Conservation (phyloP, 1,140 invertebrate genomes). For the Sinonovacula constricta region DNA sequence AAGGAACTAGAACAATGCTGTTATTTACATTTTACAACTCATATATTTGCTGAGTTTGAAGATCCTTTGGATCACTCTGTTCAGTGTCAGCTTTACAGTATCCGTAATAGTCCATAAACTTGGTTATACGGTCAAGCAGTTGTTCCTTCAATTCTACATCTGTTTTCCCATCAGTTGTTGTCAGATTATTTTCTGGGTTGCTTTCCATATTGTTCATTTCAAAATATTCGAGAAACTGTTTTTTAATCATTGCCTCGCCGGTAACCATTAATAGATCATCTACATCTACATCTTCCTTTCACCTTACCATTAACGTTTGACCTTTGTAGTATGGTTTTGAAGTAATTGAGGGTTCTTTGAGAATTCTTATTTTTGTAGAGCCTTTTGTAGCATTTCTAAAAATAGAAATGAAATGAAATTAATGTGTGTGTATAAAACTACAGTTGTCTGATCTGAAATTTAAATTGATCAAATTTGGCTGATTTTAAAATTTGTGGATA, state of each 20-base stretch:
- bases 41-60: no score
- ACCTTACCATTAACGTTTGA: slow-evolving; percentile 21
- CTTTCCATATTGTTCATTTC: slow-evolving; percentile 4
- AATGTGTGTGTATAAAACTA: no score
- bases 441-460: no score
- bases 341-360: slow-evolving; percentile 8
- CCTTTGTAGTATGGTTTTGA: slow-evolving; percentile 16
- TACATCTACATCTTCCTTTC: not conserved
- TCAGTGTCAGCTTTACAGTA: not conserved
- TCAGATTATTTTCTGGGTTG: slow-evolving; percentile 2
- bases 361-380: not conserved
- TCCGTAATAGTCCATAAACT: not conserved
- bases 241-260: slow-evolving; percentile 1
- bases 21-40: no score
- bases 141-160: slow-evolving; percentile 8
- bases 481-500: no score
- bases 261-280: not conserved
- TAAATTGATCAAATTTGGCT: no score
- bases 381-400: slow-evolving; percentile 15
- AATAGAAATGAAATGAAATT: no score
- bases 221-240: slow-evolving; percentile 15
- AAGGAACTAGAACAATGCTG: no score
- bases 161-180: no score
- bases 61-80: no score
- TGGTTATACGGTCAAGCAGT: no score